Evolutionary conservation across 2,797 vertebrate genomes (phyloP), one percentile per base, ranked within the genome.

Genomic region (Pteropus rufus): DNA sequence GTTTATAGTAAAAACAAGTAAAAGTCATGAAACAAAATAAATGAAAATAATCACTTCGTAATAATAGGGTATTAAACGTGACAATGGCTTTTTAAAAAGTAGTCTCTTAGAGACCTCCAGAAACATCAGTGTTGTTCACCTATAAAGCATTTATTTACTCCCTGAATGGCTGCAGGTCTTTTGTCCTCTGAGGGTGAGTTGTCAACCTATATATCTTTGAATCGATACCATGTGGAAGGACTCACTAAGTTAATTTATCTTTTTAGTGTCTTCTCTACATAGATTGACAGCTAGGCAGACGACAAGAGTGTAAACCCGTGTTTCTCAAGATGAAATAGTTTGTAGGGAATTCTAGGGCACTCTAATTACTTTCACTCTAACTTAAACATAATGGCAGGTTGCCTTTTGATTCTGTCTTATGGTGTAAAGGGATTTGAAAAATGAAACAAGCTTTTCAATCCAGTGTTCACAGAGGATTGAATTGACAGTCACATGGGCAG

Each of bases 291-390:
- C 83, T 75, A 79, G 15, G 21, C 75, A 94, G 96, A 90, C 92
- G 92, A 94, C 73, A 94, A 7, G 2, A 16, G 88, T 97, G 58
- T 94, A 94, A 98, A 96, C 39, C 29, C 8, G 2, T 46, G 29
- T 96, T 98, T 96, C 96, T 95, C 75, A 44, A 97, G 97, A 96
- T 85, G 80, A 94, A 98, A 73, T 23, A 60, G 56, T 97, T 98
- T 93, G 72, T 77, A 77, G 70, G 96, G 79, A 95, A 95, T 95
- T 97, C 91, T 31, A 52, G 72, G 75, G 96, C 95, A 88, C 52
- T 93, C 82, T 98, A 94, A 98, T 97, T 98, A 77, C 95, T 94
- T 92, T 76, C 80, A 93, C 93, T 46, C 21, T 84, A 90, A 96
- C 67, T 72, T 94, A 88, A 94, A 97, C 58, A 18, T 89, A 93